These are phyloP conservation scores for Anodontia alba DNA, from an alignment of 2,888 invertebrate species.

Conservation along the genomic window DNA sequence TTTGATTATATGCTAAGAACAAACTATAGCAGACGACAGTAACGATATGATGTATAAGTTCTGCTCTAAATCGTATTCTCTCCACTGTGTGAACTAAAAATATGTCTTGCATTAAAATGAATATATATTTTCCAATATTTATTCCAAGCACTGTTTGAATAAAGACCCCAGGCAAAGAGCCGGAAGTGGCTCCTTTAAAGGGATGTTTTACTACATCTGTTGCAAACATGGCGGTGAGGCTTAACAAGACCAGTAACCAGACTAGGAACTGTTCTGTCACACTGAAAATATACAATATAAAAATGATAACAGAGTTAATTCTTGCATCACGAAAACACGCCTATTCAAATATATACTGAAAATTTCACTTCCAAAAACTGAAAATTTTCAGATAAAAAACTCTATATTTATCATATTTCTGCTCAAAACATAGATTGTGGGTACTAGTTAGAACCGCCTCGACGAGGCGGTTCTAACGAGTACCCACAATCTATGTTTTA, in stretches of 20 bases:
- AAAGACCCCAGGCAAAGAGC: slow-evolving; percentile 31
- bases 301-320: not conserved
- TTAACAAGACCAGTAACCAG: slow-evolving; percentile 52
- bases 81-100: slow-evolving; percentile 40
- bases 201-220: slow-evolving; percentile 61
- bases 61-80: slow-evolving; percentile 52
- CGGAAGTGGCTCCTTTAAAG: slow-evolving; percentile 51
- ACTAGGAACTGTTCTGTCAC: slow-evolving; percentile 64
- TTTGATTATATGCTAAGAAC: slow-evolving; percentile 65
- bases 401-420: too few relatives aligned
- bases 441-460: too few relatives aligned
- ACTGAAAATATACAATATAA: slow-evolving; percentile 55
- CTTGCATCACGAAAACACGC: too few relatives aligned
- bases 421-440: too few relatives aligned
- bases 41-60: slow-evolving; percentile 65
- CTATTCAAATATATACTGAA: too few relatives aligned
- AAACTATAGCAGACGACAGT: slow-evolving; percentile 63
- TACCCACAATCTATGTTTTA: too few relatives aligned
- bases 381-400: too few relatives aligned
- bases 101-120: slow-evolving; percentile 52
- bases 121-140: slow-evolving; percentile 68
- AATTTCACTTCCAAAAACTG: too few relatives aligned
- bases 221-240: slow-evolving; percentile 55
- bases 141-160: slow-evolving; percentile 55
- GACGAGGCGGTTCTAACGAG: too few relatives aligned